These are phyloP conservation scores for Microchirus variegatus DNA, from an alignment of 2,797 vertebrate genomes.

Conservation along the genomic window DNA sequence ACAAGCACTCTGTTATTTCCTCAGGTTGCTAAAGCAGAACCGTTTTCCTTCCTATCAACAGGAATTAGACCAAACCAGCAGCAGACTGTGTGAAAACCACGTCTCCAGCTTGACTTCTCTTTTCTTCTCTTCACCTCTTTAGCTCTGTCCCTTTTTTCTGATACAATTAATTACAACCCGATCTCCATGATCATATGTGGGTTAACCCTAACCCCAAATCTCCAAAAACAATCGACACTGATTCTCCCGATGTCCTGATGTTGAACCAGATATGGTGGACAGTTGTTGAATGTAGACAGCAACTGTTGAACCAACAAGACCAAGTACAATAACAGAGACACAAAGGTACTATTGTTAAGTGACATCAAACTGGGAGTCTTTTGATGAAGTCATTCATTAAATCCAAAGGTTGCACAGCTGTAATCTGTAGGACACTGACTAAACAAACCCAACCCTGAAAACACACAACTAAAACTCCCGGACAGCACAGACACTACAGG, in stretches of 20 bases:
- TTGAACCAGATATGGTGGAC: no score
- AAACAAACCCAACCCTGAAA: slow-evolving; percentile 43
- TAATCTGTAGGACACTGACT: slow-evolving; percentile 4
- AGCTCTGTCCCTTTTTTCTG: no score
- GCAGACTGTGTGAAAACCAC: background rate
- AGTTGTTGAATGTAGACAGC: no score
- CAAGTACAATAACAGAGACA: background rate
- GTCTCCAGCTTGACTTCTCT: background rate
- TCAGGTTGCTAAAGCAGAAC: slow-evolving; percentile 6
- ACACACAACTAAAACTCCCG: slow-evolving; percentile 11
- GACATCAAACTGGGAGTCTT: background rate
- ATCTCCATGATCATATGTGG: no score
- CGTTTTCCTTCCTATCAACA: slow-evolving; percentile 12
- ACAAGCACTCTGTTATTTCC: slow-evolving; percentile 24
- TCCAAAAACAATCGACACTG: no score
- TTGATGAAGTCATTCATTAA: slow-evolving; percentile 3
- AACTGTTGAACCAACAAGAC: no score
- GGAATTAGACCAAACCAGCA: slow-evolving; percentile 8
- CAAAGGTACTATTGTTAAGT: slow-evolving; percentile 4
- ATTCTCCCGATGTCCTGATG: no score
- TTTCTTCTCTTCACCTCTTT: no score
- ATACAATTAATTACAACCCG: no score
- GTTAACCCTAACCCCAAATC: no score
- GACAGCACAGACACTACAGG: background rate
- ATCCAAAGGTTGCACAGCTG: slow-evolving; percentile 8